Base-by-base conservation (phyloP, 2,888 invertebrate genomes). In the Catocala nupta region DNA sequence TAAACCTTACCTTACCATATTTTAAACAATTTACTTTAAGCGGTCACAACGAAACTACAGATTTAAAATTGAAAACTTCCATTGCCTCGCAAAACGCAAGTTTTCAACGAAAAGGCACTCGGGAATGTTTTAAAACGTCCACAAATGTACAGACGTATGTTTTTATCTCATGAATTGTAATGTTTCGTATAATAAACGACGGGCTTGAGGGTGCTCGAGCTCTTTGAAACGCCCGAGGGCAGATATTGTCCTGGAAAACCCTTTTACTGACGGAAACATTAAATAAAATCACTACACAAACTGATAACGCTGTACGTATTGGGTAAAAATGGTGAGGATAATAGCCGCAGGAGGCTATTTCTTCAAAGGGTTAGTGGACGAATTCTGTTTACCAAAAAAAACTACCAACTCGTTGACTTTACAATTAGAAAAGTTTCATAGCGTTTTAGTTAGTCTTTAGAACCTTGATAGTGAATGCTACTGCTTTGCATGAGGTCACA, bases 111-210 rank as follows among this genome's bases (percentile, higher is more conserved):
- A 70, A 66, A 58, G 52, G 34, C 61, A 56, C 57, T 70, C 55
- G 55, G 57, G 50, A 65, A 68, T 75, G 65, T 76, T 70, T 59
- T 67, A 59, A 59, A 71, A 68, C 53, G 48, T 63, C 61, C 61
- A 60, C 63, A 68, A 68, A 65, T 54, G 58, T 47, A 54, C 64
- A 71, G 64, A 74, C 70, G 54, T 65, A 70, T 70, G 65, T 68
- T 75, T 78, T 76, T 80, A 80, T 81, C 82, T 82, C 79, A 81
- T 84, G 80, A 84, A 85, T 85, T 71, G 71, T 81, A 81, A 85
- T 81, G 81, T 77, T 61, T 71, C 65, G 78, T 67, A 79, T 81
- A 78, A 80, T 72, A 76, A 39, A 73, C 59, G 62, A 57, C 33
- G 52, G 43, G 52, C 61, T 61, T 55, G 68, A 68, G 69, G 67